Percentiles rank a stretch among this genome's conserved stretches.
Conservation (phyloP, 1,140 invertebrate species). For the Drosophila navojoa region DNA sequence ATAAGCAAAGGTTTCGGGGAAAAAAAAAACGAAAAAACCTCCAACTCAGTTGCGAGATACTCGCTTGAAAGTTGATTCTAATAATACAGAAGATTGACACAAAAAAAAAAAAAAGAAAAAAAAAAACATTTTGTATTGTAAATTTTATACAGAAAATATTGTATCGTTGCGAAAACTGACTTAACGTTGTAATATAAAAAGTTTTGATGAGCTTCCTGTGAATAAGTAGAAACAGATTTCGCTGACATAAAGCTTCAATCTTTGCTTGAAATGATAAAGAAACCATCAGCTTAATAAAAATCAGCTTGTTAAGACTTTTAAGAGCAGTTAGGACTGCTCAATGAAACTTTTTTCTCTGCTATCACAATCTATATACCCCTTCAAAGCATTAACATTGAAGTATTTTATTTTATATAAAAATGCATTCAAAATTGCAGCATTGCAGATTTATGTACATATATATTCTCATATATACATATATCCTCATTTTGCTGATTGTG, state of each 20-base stretch:
- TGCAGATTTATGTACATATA: too few species aligned
- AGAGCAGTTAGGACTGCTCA: neutral
- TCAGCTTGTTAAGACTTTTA: too few species aligned
- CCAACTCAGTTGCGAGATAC: slow-evolving; percentile 2
- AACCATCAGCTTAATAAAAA: too few species aligned
- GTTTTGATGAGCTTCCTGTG: too few species aligned
- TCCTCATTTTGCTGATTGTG: slow-evolving; percentile 13
- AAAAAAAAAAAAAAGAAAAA: too few species aligned
- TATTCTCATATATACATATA: neutral
- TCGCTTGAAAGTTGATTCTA: neutral
- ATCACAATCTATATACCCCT: neutral
- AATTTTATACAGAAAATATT: neutral
- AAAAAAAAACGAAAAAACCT: neutral
- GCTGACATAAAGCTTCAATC: too few species aligned
- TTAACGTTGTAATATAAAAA: too few species aligned
- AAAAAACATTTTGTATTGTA: neutral
- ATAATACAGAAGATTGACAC: too few species aligned
- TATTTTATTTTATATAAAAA: slow-evolving; percentile 14
- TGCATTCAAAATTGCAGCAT: slow-evolving; percentile 67
- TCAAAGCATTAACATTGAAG: neutral
- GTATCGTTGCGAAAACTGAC: too few species aligned
- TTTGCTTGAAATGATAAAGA: too few species aligned
- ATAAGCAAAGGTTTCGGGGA: slow-evolving; percentile 34
- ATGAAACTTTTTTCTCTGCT: too few species aligned
- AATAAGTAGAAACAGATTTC: too few species aligned